Evolutionary conservation across 2,888 invertebrate genomes (phyloP).

Genomic region (Druceiella hillmani): DNA sequence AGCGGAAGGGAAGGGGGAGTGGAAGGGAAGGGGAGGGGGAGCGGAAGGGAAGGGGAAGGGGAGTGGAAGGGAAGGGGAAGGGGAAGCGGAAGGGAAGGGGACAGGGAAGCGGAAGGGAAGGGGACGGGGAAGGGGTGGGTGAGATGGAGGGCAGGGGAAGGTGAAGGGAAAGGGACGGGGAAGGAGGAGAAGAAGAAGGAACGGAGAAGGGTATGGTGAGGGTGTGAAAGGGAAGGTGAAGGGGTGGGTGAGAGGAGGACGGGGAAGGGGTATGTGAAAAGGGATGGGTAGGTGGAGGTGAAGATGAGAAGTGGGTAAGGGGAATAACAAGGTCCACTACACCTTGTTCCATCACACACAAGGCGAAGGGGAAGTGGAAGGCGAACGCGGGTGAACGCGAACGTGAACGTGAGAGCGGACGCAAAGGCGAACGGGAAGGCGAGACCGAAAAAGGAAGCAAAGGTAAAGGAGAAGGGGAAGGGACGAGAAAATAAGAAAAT

Average conservation of each 20-base stretch:
- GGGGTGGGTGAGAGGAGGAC: constrained; percentile 5
- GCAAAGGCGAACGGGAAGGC: too few relatives aligned
- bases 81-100: constrained; percentile 8
- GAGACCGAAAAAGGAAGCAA: too few relatives aligned
- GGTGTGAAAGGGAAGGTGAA: constrained; percentile 7
- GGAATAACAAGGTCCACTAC: too few relatives aligned
- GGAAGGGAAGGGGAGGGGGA: not conserved
- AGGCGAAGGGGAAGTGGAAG: too few relatives aligned
- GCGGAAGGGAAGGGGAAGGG: constrained; percentile 26
- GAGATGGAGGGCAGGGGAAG: not conserved
- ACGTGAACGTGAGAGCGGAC: too few relatives aligned
- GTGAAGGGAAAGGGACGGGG: not conserved
- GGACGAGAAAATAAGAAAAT: too few relatives aligned
- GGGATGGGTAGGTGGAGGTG: too few relatives aligned
- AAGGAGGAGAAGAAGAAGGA: constrained; percentile 1
- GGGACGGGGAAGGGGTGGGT: not conserved
- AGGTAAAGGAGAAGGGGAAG: too few relatives aligned
- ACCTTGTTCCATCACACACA: too few relatives aligned
- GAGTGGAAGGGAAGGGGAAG: constrained; percentile 26
- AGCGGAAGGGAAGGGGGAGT: not conserved
- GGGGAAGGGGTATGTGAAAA: too few relatives aligned
- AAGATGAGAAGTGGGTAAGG: too few relatives aligned
- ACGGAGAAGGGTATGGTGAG: not conserved
- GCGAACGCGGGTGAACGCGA: too few relatives aligned
- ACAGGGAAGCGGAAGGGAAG: not conserved